Base-by-base conservation (phyloP, 2,888 invertebrate species). In the Sclerodermus sp. region DNA sequence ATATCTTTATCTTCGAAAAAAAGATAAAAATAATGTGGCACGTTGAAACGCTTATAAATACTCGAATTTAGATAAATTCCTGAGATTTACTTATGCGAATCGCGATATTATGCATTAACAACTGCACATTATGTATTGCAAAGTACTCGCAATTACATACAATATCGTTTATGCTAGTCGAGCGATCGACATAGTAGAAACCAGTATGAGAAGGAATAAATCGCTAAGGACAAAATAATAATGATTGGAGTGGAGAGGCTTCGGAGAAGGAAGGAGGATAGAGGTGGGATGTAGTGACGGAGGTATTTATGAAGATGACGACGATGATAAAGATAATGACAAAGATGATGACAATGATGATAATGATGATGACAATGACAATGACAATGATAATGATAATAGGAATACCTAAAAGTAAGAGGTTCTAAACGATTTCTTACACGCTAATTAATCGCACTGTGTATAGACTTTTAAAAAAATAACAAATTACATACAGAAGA, bases 391-490 rank as follows among this genome's bases (percentile, higher is more conserved):
- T 36, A 41, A 47, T 41, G 18, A 16, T 14, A 29, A 15, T 18
- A 41, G 37, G 45, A 17, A 49, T 45, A 50, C 29, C 43, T 50
- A 43, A 45, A 45, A 41, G 36, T 34, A 43, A 41, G 30, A 45
- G 46, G 30, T 48, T 44, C 41, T 42, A 23, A 23, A 32, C 14
- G 8, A 17, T 10, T 45, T 62, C 73, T 73, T 74, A 72, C 55
- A 64, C 51, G 60, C 71, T 73, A 71, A 72, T 68, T 66, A 70
- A 71, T 68, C 67, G 71, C 67, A 62, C 62, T 67, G 67, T 70
- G 70, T 70, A 76, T 77, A 77, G 73, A 77, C 77, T 77, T 77
- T 77, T 69, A 71, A 77, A 77, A 72, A 77, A 77, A 77, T 77
- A 77, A 77, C 77, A 76, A 77, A 77, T 73, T 74, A 74, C 74